Percentiles rank a stretch among this genome's conserved stretches.
Conservation (phyloP, 2,113 vertebrate genomes). For the Aythya baeri region DNA sequence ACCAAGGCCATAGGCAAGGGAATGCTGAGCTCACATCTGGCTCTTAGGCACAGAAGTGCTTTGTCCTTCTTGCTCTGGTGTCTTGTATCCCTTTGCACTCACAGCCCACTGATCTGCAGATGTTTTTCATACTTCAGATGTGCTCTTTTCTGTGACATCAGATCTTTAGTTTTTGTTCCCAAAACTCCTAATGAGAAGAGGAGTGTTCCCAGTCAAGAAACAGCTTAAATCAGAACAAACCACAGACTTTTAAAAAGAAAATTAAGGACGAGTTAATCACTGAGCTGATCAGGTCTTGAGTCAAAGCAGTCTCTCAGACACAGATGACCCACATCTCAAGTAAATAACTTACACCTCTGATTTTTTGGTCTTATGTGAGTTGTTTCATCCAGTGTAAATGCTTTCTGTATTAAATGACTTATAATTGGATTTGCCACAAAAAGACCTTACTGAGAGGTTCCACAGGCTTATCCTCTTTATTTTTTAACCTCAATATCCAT, state of each 20-base stretch:
- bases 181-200: not conserved
- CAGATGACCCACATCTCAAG: not conserved
- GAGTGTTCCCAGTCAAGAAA: not conserved
- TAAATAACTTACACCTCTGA: not conserved
- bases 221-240: not conserved
- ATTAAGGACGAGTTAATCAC: not conserved
- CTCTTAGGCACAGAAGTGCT: not conserved
- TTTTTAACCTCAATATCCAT: not conserved
- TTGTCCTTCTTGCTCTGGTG: not conserved
- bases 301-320: not conserved
- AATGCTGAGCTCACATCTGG: not conserved
- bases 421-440: not conserved
- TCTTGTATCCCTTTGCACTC: not conserved
- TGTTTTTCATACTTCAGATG: not conserved
- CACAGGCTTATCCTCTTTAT: not conserved
- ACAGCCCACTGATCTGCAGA: not conserved
- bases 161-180: not conserved
- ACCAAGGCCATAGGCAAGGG: not conserved
- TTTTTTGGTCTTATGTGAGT: not conserved
- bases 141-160: not conserved
- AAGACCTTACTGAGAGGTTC: not conserved
- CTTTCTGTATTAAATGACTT: not conserved
- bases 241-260: not conserved
- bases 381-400: not conserved
- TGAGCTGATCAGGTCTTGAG: not conserved